Evolutionary conservation across 2,113 vertebrate genomes (phyloP).

Genomic region (Osmerus mordax): DNA sequence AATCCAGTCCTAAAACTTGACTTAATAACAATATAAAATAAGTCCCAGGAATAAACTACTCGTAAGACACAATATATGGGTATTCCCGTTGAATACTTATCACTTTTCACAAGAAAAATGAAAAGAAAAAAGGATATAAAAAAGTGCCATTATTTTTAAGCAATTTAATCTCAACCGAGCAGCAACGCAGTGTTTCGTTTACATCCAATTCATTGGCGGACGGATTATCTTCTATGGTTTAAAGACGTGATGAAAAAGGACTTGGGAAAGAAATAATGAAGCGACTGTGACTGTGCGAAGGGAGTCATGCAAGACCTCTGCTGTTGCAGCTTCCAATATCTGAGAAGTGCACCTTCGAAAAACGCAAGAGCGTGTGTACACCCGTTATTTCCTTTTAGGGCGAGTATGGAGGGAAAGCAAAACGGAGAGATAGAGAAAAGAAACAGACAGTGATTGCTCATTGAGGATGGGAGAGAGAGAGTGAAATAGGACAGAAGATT

Average conservation of each 20-base stretch:
- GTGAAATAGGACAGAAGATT: neutral
- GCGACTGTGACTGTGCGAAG: neutral
- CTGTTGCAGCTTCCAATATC: slow-evolving; percentile 47
- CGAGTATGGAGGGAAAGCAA: neutral
- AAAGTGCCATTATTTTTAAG: neutral
- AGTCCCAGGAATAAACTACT: too few species aligned
- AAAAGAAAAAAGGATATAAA: neutral
- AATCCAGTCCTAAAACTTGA: too few species aligned
- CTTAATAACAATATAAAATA: too few species aligned
- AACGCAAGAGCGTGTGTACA: slow-evolving; percentile 48
- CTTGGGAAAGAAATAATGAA: neutral
- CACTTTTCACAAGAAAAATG: neutral
- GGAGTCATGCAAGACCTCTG: slow-evolving; percentile 22
- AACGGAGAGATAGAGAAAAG: neutral
- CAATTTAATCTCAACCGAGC: slow-evolving; percentile 33
- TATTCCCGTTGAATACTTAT: neutral
- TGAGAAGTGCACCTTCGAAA: slow-evolving; percentile 36
- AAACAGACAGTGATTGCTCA: neutral
- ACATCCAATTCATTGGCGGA: slow-evolving; percentile 38
- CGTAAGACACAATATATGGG: too few species aligned
- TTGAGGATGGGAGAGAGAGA: neutral
- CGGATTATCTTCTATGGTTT: slow-evolving; percentile 35
- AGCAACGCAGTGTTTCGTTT: slow-evolving; percentile 41
- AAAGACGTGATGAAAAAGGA: too few species aligned
- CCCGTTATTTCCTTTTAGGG: slow-evolving; percentile 48